Evolutionary conservation across 2,113 vertebrate species (phyloP).

Genomic region (Daubentonia madagascariensis): DNA sequence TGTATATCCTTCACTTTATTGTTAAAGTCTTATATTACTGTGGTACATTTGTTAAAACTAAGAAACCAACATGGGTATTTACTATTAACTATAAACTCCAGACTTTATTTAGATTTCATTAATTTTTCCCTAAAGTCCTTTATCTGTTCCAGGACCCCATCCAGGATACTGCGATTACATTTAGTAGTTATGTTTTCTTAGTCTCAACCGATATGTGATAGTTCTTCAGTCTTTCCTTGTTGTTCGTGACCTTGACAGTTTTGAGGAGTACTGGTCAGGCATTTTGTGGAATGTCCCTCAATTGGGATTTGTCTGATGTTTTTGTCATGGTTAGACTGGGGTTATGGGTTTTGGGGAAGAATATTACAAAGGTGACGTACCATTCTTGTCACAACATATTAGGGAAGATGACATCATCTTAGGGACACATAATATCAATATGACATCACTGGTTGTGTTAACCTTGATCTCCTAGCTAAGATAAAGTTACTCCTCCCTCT

Average conservation of each 20-base stretch:
- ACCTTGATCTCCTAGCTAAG: background rate
- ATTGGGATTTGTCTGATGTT: background rate
- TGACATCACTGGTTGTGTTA: background rate
- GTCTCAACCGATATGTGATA: background rate
- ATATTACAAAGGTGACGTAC: background rate
- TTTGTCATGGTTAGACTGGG: background rate
- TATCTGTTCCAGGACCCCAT: background rate
- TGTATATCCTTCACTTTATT: background rate
- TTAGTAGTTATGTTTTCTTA: background rate
- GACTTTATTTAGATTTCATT: background rate
- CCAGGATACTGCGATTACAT: background rate
- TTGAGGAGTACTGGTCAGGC: background rate
- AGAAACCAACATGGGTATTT: background rate
- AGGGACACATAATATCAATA: background rate
- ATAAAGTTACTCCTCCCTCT: background rate
- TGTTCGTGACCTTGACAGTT: background rate
- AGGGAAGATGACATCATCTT: background rate
- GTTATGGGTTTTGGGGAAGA: background rate
- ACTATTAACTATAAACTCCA: background rate
- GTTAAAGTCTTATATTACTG: background rate
- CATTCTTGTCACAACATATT: background rate
- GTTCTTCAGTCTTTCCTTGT: background rate
- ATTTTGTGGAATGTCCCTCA: background rate
- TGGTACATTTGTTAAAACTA: background rate
- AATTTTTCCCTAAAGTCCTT: background rate